Conservation (phyloP, 2,113 vertebrate genomes). For the Nansenia antarctica region DNA sequence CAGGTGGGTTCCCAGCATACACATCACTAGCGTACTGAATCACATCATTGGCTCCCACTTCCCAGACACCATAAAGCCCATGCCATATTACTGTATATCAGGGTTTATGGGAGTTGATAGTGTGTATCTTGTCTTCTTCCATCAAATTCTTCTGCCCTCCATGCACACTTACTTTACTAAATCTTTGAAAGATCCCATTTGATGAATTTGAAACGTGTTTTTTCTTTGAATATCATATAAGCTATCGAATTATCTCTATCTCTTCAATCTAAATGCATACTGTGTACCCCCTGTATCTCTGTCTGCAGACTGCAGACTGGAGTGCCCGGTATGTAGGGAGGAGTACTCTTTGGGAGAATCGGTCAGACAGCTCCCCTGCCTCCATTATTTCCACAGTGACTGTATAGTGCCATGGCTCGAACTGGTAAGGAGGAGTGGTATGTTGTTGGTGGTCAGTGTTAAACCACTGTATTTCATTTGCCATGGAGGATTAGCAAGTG, state of each 20-base stretch:
- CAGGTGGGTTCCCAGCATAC: slow-evolving; percentile 71
- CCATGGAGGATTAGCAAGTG: slow-evolving; percentile 14
- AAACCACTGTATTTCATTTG: not conserved
- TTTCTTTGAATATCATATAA: too few species aligned
- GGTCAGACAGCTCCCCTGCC: slow-evolving; percentile 89
- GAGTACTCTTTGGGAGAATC: slow-evolving; percentile 83
- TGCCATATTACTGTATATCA: too few species aligned
- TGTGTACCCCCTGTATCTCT: not conserved
- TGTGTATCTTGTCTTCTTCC: not conserved
- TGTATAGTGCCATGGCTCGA: slow-evolving; percentile 96
- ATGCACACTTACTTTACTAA: too few species aligned
- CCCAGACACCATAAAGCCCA: too few species aligned
- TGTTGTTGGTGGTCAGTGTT: slow-evolving; percentile 14
- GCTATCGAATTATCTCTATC: too few species aligned
- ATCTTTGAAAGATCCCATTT: too few species aligned
- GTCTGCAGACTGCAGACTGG: slow-evolving; percentile 81
- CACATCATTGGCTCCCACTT: not conserved
- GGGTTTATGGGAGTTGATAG: not conserved
- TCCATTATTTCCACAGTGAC: slow-evolving; percentile 90
- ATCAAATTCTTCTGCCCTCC: too few species aligned
- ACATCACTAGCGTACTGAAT: slow-evolving; percentile 11
- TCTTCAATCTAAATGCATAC: not conserved
- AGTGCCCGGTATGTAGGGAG: slow-evolving; percentile 91
- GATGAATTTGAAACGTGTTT: too few species aligned
- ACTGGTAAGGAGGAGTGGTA: slow-evolving; percentile 79